Evolutionary conservation across 2,888 invertebrate species (phyloP).

Genomic region (Amphipyra tragopoginis): DNA sequence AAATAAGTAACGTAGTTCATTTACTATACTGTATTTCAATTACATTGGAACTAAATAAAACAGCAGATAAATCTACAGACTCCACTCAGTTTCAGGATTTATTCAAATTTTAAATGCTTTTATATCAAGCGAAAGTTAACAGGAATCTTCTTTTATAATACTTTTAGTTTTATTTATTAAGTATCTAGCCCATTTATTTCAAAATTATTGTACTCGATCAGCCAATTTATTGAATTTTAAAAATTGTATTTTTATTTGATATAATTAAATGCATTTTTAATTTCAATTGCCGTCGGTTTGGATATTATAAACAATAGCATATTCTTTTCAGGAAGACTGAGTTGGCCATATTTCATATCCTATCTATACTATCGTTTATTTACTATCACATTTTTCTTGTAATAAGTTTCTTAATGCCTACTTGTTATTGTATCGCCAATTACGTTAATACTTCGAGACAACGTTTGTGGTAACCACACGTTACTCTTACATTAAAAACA

Average conservation of each 20-base stretch:
- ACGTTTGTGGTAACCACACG: slow-evolving; percentile 11
- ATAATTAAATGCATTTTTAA: slow-evolving; percentile 14
- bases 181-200: slow-evolving; percentile 42
- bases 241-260: slow-evolving; percentile 2
- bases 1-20: neutral
- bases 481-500: slow-evolving; percentile 16
- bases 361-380: slow-evolving; percentile 53
- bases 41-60: too few relatives aligned
- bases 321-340: slow-evolving; percentile 28
- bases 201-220: slow-evolving; percentile 24
- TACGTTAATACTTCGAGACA: slow-evolving; percentile 47
- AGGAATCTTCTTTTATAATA: slow-evolving; percentile 6
- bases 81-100: too few relatives aligned
- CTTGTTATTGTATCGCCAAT: slow-evolving; percentile 53
- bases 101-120: slow-evolving; percentile 3
- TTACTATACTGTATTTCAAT: too few relatives aligned
- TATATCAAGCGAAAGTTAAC: slow-evolving; percentile 6
- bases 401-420: slow-evolving; percentile 53
- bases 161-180: slow-evolving; percentile 22
- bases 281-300: slow-evolving; percentile 15
- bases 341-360: slow-evolving; percentile 41
- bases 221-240: slow-evolving; percentile 9
- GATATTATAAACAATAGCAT: slow-evolving; percentile 31
- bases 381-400: slow-evolving; percentile 61
- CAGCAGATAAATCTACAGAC: too few relatives aligned